Percentiles rank a stretch among this genome's conserved stretches.
phyloP scores from a whole-genome alignment of 2,888 invertebrate species.

The Orthosia gracilis region DNA sequence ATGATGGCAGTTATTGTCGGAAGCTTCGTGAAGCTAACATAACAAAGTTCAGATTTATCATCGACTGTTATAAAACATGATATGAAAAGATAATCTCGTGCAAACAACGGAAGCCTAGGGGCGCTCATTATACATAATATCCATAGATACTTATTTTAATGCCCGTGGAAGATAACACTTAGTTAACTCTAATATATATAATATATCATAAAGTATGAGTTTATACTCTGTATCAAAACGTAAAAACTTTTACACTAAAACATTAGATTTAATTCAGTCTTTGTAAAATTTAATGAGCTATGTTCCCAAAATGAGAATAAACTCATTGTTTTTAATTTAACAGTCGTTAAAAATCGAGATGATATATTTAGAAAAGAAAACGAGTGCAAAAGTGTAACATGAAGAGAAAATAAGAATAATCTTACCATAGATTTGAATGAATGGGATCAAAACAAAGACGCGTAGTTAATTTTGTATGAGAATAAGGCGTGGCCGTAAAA shows the following conservation, averaged over 20 bases:
- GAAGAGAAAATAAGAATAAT: slow-evolving; percentile 66
- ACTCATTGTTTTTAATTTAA: slow-evolving; percentile 59
- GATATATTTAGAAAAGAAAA: slow-evolving; percentile 59
- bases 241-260: slow-evolving; percentile 22
- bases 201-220: slow-evolving; percentile 17
- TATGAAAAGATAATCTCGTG: slow-evolving; percentile 63
- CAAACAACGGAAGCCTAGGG: slow-evolving; percentile 64
- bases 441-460: slow-evolving; percentile 62
- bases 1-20: background rate
- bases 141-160: slow-evolving; percentile 37
- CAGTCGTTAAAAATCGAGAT: slow-evolving; percentile 52
- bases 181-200: background rate
- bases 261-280: slow-evolving; percentile 6
- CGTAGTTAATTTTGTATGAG: slow-evolving; percentile 60
- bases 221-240: slow-evolving; percentile 12
- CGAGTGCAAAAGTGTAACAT: slow-evolving; percentile 55
- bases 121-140: slow-evolving; percentile 21
- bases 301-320: slow-evolving; percentile 58
- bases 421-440: slow-evolving; percentile 61
- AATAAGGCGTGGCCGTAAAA: slow-evolving; percentile 67
- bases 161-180: slow-evolving; percentile 36
- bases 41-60: slow-evolving; percentile 24
- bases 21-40: slow-evolving; percentile 7
- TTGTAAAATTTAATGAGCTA: slow-evolving; percentile 30
- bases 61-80: slow-evolving; percentile 50